These are phyloP conservation scores for Magallana ariakensis DNA, from an alignment of 1,140 invertebrate species.

Conservation along the genomic window DNA sequence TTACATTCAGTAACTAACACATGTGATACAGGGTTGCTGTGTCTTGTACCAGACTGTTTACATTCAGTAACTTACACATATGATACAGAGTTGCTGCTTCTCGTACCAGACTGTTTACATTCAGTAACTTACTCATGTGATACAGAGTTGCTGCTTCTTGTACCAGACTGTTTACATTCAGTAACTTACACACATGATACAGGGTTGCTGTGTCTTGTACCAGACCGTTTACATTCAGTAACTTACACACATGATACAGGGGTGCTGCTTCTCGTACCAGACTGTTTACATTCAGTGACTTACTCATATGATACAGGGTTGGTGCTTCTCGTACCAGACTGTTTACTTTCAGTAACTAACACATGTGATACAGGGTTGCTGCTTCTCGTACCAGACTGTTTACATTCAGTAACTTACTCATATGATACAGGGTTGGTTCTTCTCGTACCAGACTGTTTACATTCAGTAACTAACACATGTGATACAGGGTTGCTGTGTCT, in stretches of 20 bases:
- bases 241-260: conserved; percentile 70
- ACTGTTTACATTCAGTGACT: no score
- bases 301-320: conserved; percentile 72
- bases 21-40: conserved; percentile 70
- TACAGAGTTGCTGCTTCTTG: conserved; percentile 70
- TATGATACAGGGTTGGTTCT: conserved; percentile 70
- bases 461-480: conserved; percentile 65
- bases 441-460: conserved; percentile 74
- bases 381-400: conserved; percentile 71
- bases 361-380: conserved; percentile 72
- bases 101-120: conserved; percentile 74
- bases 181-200: conserved; percentile 67
- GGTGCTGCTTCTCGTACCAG: conserved; percentile 74
- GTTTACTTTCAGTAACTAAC: conserved; percentile 63
- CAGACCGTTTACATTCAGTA: no score
- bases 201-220: conserved; percentile 73
- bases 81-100: conserved; percentile 70
- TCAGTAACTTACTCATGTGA: conserved; percentile 66
- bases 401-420: conserved; percentile 66
- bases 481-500: conserved; percentile 71
- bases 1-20: conserved; percentile 66
- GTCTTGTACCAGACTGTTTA: conserved; percentile 73
- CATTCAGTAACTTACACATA: conserved; percentile 66
- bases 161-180: no score
- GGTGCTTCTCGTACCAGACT: conserved; percentile 71